Evolutionary conservation across 1,140 invertebrate species (phyloP).

Genomic region (Phymorhynchus buccinoides): DNA sequence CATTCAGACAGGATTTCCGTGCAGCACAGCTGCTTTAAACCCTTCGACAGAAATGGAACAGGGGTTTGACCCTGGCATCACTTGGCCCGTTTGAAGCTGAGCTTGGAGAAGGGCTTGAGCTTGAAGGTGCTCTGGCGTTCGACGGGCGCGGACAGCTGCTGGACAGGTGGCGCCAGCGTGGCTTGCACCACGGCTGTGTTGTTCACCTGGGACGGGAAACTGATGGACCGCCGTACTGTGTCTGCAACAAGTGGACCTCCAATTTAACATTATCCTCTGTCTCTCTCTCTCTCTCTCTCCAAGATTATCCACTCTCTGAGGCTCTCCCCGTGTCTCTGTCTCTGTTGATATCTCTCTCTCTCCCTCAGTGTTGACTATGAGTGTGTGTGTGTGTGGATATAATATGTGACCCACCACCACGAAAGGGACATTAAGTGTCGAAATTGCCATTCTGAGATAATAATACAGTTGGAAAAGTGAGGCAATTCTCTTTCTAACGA

Average conservation of each 20-base stretch:
- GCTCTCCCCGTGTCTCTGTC: too few species aligned
- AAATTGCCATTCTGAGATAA: too few species aligned
- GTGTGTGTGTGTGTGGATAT: too few species aligned
- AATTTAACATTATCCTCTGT: too few species aligned
- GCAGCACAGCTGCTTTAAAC: not conserved
- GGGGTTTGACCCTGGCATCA: not conserved
- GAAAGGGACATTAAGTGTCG: too few species aligned
- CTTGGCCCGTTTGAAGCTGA: slow-evolving; percentile 45
- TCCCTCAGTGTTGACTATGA: too few species aligned
- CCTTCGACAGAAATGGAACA: not conserved
- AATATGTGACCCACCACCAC: too few species aligned
- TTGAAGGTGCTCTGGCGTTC: slow-evolving; percentile 43
- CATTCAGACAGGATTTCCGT: not conserved
- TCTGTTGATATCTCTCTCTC: too few species aligned
- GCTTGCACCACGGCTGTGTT: slow-evolving; percentile 42
- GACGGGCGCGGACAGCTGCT: slow-evolving; percentile 8
- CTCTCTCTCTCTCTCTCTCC: too few species aligned
- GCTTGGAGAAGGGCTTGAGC: slow-evolving; percentile 46
- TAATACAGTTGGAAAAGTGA: too few species aligned
- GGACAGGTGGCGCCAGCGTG: slow-evolving; percentile 33
- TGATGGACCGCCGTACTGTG: slow-evolving; percentile 48
- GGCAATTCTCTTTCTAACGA: too few species aligned
- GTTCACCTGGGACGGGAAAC: slow-evolving; percentile 53
- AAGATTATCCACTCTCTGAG: too few species aligned
- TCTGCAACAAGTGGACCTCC: slow-evolving; percentile 41